Conservation (phyloP, 2,797 vertebrate genomes). For the Gouania willdenowi region DNA sequence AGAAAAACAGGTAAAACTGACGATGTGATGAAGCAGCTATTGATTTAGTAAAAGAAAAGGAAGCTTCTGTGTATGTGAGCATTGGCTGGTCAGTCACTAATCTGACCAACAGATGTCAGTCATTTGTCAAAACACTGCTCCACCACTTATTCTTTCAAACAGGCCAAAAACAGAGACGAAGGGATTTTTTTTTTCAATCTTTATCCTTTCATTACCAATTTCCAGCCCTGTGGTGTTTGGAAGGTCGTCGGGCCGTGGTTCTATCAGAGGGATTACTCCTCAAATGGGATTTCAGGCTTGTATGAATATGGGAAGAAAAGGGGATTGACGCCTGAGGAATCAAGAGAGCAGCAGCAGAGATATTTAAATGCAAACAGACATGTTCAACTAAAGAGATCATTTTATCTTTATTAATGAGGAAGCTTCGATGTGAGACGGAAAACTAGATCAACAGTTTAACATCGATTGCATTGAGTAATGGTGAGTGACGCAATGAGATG, state of each 20-base stretch:
- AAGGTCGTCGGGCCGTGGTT: constrained; percentile 33
- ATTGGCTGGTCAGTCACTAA: not conserved
- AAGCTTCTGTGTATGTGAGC: constrained; percentile 4
- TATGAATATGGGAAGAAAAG: constrained; percentile 25
- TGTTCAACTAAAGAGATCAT: constrained; percentile 27
- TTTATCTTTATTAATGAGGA: constrained; percentile 34
- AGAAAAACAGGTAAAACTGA: too few species aligned
- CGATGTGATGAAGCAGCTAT: too few species aligned
- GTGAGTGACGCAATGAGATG: constrained; percentile 9
- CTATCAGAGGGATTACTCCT: constrained; percentile 51
- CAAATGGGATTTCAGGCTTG: constrained; percentile 49
- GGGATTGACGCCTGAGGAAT: constrained; percentile 18
- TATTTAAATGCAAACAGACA: constrained; percentile 39
- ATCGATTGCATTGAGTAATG: constrained; percentile 1
- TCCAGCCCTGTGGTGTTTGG: constrained; percentile 33
- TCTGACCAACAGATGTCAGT: not conserved
- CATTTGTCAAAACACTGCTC: not conserved
- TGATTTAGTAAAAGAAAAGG: too few species aligned
- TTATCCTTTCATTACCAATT: constrained; percentile 32
- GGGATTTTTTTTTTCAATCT: constrained; percentile 13
- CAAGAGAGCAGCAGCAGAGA: constrained; percentile 28
- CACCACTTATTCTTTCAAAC: constrained; percentile 15
- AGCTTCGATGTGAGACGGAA: constrained; percentile 6
- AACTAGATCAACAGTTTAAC: too few species aligned
- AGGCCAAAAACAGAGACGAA: constrained; percentile 2